A percentile compares a stretch with the other conserved stretches of the same genome.
These are phyloP conservation scores for Strix occidentalis DNA, from an alignment of 2,797 vertebrate genomes.

Conservation along the genomic window DNA sequence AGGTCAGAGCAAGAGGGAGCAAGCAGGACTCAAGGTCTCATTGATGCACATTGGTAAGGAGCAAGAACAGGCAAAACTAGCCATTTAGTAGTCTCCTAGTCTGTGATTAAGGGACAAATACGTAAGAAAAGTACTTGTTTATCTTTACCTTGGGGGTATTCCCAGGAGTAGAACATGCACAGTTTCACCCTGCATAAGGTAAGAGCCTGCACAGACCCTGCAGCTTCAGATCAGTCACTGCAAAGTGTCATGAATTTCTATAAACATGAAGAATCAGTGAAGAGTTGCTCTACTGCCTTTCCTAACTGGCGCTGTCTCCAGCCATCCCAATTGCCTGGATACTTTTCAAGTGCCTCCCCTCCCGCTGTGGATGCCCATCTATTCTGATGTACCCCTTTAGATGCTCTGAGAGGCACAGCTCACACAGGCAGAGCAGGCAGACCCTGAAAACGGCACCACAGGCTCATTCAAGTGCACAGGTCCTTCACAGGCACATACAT, in stretches of 20 bases:
- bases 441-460: not conserved
- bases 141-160: not conserved
- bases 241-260: not conserved
- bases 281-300: not conserved
- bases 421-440: not conserved
- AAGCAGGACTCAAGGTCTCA: not conserved
- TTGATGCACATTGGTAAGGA: not conserved
- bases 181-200: not conserved
- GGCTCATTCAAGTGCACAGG: not conserved
- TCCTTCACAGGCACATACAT: not conserved
- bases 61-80: not conserved
- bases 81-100: not conserved
- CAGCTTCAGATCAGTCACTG: not conserved
- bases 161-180: not conserved
- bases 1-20: not conserved
- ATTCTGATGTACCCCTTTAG: not conserved
- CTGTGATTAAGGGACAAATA: not conserved
- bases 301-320: not conserved
- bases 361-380: rapidly evolving
- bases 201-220: not conserved
- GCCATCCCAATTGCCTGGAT: rapidly evolving
- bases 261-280: not conserved
- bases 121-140: not conserved
- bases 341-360: not conserved
- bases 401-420: not conserved